Conservation (phyloP, 2,113 vertebrate species). For the Aphyosemion australe region DNA sequence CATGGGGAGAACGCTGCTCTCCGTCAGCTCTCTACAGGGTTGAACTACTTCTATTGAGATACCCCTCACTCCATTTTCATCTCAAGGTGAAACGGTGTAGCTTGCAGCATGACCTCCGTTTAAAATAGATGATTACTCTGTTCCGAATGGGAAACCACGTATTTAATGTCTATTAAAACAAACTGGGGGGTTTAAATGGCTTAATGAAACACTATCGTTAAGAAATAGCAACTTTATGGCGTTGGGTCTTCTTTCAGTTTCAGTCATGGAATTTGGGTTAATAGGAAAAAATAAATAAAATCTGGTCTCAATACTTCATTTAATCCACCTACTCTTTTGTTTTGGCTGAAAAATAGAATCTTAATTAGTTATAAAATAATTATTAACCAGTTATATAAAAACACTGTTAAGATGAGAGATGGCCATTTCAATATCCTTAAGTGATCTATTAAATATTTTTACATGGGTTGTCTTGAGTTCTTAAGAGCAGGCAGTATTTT, state of each 20-base stretch:
- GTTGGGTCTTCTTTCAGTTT: not conserved
- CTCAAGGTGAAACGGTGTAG: conserved; percentile 36
- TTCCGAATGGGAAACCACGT: not conserved
- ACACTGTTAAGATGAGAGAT: too few relatives aligned
- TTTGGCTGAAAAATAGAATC: too few relatives aligned
- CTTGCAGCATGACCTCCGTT: conserved; percentile 10
- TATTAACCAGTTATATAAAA: too few relatives aligned
- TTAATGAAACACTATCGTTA: not conserved
- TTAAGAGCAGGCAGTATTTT: too few relatives aligned
- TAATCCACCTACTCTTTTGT: too few relatives aligned
- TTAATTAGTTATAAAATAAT: too few relatives aligned
- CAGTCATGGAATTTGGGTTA: too few relatives aligned
- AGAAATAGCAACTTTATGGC: not conserved
- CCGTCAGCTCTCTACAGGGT: conserved; percentile 26
- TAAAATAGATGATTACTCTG: conserved; percentile 1
- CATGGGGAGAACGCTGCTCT: not conserved
- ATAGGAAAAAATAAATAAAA: too few relatives aligned
- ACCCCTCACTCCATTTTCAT: conserved; percentile 20
- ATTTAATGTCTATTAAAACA: not conserved
- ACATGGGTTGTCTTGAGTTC: too few relatives aligned
- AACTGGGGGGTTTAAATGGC: not conserved
- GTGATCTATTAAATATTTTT: too few relatives aligned
- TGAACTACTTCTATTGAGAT: conserved; percentile 44
- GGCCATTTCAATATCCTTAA: too few relatives aligned
- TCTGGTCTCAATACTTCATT: too few relatives aligned